Conservation (phyloP, 1,140 invertebrate species). For the Archegozetes longisetosus region DNA sequence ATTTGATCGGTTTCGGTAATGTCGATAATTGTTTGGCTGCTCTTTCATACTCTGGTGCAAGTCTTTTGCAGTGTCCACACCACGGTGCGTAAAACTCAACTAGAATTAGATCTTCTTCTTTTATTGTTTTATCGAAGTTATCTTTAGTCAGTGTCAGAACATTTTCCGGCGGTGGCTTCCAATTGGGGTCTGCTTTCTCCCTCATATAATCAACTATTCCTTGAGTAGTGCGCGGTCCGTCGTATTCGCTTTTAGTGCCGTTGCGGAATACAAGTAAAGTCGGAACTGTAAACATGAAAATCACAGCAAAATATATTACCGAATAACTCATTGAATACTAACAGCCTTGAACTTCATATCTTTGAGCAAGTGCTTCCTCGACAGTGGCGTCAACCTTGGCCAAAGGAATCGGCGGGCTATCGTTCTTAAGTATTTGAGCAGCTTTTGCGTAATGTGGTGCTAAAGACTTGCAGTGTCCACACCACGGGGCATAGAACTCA, state of each 20-base stretch:
- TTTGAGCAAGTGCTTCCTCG: conserved; percentile 73
- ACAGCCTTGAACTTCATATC: conserved; percentile 65
- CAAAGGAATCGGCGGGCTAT: conserved; percentile 66
- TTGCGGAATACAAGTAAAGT: conserved; percentile 34
- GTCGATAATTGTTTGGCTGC: conserved; percentile 31
- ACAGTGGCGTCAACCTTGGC: conserved; percentile 95
- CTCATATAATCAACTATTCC: conserved; percentile 38
- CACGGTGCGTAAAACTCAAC: conserved; percentile 39
- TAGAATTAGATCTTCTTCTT: conserved; percentile 41
- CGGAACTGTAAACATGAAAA: conserved; percentile 25
- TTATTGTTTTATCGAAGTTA: conserved; percentile 35
- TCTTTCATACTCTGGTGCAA: conserved; percentile 36
- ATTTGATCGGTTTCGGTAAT: conserved; percentile 24
- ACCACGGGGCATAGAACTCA: conserved; percentile 86
- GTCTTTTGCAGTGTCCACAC: conserved; percentile 90
- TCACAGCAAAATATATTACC: neutral
- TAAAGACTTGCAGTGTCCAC: conserved; percentile 94
- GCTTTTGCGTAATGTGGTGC: conserved; percentile 94
- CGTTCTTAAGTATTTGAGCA: conserved; percentile 57
- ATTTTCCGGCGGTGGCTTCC: conserved; percentile 38
- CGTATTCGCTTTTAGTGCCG: conserved; percentile 34
- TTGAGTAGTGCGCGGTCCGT: conserved; percentile 28
- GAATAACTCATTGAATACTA: neutral
- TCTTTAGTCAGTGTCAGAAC: conserved; percentile 39
- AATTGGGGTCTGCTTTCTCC: conserved; percentile 32